phyloP scores from a whole-genome alignment of 1,140 invertebrate species.

The Zaprionus gabonicus region DNA sequence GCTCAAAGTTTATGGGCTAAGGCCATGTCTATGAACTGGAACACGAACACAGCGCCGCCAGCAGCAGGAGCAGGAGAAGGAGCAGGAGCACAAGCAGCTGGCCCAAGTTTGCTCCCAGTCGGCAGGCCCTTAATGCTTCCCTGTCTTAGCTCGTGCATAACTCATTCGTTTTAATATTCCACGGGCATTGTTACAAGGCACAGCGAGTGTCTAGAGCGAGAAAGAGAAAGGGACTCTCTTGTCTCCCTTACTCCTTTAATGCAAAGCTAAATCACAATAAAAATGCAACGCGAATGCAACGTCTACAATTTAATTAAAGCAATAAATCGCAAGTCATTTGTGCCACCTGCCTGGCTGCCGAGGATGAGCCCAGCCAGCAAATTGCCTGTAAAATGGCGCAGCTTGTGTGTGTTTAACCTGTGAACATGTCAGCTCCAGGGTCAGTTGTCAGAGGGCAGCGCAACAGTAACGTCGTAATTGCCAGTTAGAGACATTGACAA shows the following conservation, averaged over 20 bases:
- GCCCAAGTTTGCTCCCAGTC: conserved; percentile 32
- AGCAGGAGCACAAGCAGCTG: conserved; percentile 48
- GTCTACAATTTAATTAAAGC: conserved; percentile 75
- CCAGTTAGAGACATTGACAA: not conserved
- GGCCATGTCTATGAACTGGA: conserved; percentile 32
- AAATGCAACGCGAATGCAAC: conserved; percentile 53
- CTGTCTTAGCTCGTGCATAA: conserved; percentile 50
- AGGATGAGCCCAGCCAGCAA: conserved; percentile 17
- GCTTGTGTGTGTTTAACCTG: not conserved
- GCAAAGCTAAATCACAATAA: conserved; percentile 53
- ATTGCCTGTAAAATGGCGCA: conserved; percentile 37
- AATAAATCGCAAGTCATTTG: conserved; percentile 73
- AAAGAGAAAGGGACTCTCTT: not conserved
- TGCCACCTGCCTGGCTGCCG: not conserved
- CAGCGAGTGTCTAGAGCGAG: not conserved
- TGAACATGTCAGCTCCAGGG: not conserved
- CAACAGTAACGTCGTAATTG: not conserved
- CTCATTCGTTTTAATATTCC: conserved; percentile 75
- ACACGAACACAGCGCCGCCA: conserved; percentile 16
- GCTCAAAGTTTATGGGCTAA: conserved; percentile 53
- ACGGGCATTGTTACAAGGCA: conserved; percentile 41
- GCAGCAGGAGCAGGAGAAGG: not conserved
- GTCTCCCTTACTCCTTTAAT: conserved; percentile 19
- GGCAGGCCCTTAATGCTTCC: not conserved
- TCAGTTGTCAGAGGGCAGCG: conserved; percentile 6